A percentile compares a stretch with the other conserved stretches of the same genome.
phyloP scores from a whole-genome alignment of 2,888 invertebrate species.

The Leptodirus hochenwartii region DNA sequence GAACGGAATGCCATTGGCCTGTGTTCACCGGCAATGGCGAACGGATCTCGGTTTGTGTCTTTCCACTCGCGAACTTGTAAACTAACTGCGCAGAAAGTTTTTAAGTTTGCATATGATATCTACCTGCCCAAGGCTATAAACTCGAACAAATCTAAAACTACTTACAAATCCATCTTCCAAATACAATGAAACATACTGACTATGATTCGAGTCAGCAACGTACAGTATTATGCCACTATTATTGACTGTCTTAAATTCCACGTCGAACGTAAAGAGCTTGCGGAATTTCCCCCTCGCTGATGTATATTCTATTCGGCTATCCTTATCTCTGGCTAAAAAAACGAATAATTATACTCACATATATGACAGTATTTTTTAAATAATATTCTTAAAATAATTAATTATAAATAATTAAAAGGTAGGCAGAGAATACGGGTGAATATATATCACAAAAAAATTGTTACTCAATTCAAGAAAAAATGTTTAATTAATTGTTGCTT shows the following conservation, averaged over 20 bases:
- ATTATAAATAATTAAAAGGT: too few species aligned
- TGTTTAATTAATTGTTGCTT: too few species aligned
- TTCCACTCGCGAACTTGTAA: slow-evolving; percentile 55
- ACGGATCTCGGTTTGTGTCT: slow-evolving; percentile 31
- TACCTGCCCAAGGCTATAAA: too few species aligned
- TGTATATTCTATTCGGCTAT: slow-evolving; percentile 56
- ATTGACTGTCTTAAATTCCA: slow-evolving; percentile 60
- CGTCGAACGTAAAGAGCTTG: slow-evolving; percentile 52
- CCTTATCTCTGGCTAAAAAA: slow-evolving; percentile 39
- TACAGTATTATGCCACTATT: slow-evolving; percentile 74
- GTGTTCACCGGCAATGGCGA: slow-evolving; percentile 46
- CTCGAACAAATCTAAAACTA: slow-evolving; percentile 6
- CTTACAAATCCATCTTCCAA: slow-evolving; percentile 54
- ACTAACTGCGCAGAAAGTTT: slow-evolving; percentile 27
- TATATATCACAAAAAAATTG: too few species aligned
- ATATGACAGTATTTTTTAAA: too few species aligned
- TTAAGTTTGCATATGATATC: background rate
- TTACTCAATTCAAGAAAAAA: too few species aligned
- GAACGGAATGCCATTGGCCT: slow-evolving; percentile 61
- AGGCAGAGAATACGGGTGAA: too few species aligned
- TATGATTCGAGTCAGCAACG: slow-evolving; percentile 37
- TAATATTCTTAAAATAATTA: too few species aligned
- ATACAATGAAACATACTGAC: slow-evolving; percentile 57
- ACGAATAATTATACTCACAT: slow-evolving; percentile 2
- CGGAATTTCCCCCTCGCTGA: slow-evolving; percentile 35